These are phyloP conservation scores for Drosophila ercepeae DNA, from an alignment of 1,140 invertebrate species.

Conservation along the genomic window DNA sequence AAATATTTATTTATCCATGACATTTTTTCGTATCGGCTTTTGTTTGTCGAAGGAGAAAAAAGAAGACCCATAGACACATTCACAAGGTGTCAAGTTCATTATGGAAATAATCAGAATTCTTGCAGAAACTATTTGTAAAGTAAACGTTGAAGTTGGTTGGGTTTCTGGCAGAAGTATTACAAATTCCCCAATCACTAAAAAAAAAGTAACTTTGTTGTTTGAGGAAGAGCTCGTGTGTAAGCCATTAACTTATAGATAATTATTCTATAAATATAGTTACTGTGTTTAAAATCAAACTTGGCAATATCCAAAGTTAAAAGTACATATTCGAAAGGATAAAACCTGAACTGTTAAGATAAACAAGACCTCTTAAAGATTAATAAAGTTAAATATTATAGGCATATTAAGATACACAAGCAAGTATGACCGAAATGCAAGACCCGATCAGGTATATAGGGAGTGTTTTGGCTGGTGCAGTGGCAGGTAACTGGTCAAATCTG, in stretches of 20 bases:
- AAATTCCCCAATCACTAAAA: no score
- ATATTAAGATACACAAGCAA: not conserved
- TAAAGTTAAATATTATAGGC: not conserved
- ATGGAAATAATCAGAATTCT: constrained; percentile 37
- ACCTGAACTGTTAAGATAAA: not conserved
- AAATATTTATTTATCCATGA: constrained; percentile 54
- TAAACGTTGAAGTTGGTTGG: not conserved
- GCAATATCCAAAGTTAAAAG: not conserved
- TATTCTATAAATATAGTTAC: no score
- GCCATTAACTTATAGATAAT: no score
- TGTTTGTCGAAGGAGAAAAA: constrained; percentile 9
- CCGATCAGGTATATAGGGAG: constrained; percentile 13
- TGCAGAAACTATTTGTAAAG: constrained; percentile 17
- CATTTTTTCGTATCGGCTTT: constrained; percentile 45
- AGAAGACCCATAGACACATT: constrained; percentile 6
- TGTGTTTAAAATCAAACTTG: no score
- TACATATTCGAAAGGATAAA: not conserved
- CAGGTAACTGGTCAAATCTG: constrained; percentile 23
- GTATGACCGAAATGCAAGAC: constrained; percentile 4
- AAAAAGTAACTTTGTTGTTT: no score
- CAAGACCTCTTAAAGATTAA: not conserved
- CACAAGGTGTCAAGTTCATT: constrained; percentile 46
- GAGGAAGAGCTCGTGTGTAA: no score
- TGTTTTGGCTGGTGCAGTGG: constrained; percentile 20
- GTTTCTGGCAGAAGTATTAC: constrained; percentile 5